Evolutionary conservation across 2,888 invertebrate genomes (phyloP), one percentile per base, ranked within the genome.

Genomic region (Drosophila anomelani): DNA sequence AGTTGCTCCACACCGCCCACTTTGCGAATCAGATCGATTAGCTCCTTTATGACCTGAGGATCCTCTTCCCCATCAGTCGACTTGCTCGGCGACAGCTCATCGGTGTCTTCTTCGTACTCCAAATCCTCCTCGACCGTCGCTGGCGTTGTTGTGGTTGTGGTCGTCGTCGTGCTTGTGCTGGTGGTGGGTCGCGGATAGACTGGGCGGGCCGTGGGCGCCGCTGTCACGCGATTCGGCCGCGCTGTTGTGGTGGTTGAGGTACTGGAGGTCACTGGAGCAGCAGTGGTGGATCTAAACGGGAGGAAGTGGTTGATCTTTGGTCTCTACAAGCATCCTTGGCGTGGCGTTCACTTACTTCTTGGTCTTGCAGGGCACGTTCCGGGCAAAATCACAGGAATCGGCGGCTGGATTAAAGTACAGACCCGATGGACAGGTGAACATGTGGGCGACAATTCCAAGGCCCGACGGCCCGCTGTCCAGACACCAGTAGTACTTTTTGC

Each of bases 401-500:
- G 97, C 97, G 0, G 95, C 96, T 87, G 97, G 97, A 93, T 98
- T 98, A 93, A 98, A 98, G 91, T 96, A 97, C 12, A 98, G 93
- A 32, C 97, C 97, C 64, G 98, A 97, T 6, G 98, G 98, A 90
- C 98, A 98, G 0, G 97, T 98, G 91, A 98, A 98, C 90, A 96
- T 96, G 93, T 98, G 97, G 0, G 97, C 97, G 6, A 98, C 96
- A 55, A 98, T 96, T 75, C 98, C 98, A 20, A 97, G 94, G 88
- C 97, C 96, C 0, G 97, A 96, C 0, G 97, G 96, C 4, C 97
- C 97, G 84, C 96, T 96, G 91, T 97, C 97, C 77, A 98, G 93
- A 90, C 98, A 98, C 98, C 98, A 98, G 93, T 97, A 98, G 91
- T 98, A 98, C 91, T 98, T 98, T 92, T 97, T 97, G 92, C 98